phyloP scores from a whole-genome alignment of 2,888 invertebrate genomes.

The Melikaiella ostensackeni region DNA sequence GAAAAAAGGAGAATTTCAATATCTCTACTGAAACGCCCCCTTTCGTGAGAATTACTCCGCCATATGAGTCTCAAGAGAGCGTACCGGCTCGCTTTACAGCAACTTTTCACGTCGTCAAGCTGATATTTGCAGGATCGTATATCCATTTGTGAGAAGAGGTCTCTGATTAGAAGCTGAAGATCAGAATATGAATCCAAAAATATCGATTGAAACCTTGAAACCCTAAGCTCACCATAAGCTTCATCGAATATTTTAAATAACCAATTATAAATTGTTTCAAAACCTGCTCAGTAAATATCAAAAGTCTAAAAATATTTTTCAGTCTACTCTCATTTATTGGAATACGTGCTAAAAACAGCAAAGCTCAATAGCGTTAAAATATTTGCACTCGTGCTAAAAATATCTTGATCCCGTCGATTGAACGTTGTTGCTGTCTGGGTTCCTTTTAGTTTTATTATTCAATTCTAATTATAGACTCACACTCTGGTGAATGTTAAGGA shows the following conservation, averaged over 20 bases:
- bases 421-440: constrained; percentile 17
- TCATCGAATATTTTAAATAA: no score
- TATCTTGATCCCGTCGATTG: constrained; percentile 24
- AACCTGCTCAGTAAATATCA: not conserved
- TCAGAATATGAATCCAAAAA: not conserved
- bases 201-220: not conserved
- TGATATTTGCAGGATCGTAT: constrained; percentile 48
- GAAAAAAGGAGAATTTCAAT: constrained; percentile 14
- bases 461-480: constrained; percentile 33
- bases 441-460: constrained; percentile 31
- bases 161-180: constrained; percentile 11
- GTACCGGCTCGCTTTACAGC: constrained; percentile 38
- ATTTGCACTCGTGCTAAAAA: constrained; percentile 24
- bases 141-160: constrained; percentile 47
- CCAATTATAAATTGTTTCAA: not conserved
- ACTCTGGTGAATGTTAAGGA: constrained; percentile 1
- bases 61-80: constrained; percentile 53
- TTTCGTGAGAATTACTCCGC: constrained; percentile 55
- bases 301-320: not conserved
- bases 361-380: not conserved
- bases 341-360: not conserved
- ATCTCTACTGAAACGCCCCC: constrained; percentile 28
- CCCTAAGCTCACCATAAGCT: not conserved
- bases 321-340: not conserved
- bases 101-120: constrained; percentile 51